Percentiles rank a stretch among this genome's conserved stretches.
Evolutionary conservation across 2,888 invertebrate species (phyloP).

Genomic region (Papilio protenor): DNA sequence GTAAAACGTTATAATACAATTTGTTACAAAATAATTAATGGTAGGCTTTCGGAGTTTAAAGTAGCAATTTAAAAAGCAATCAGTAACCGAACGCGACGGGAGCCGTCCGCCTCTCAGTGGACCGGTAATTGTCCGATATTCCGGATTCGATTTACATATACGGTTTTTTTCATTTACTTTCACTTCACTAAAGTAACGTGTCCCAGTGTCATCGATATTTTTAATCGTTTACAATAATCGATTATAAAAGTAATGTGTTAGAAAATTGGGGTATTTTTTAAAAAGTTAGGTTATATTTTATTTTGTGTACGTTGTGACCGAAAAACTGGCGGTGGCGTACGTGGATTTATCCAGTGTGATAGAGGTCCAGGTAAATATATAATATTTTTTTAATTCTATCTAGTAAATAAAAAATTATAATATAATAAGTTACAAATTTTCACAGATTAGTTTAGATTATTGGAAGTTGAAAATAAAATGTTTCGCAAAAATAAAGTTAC

Average conservation of each 20-base stretch:
- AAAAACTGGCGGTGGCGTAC: constrained; percentile 88
- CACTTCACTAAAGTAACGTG: constrained; percentile 50
- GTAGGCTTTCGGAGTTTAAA: constrained; percentile 42
- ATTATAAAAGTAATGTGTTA: constrained; percentile 26
- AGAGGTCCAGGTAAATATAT: constrained; percentile 87
- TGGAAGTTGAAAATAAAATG: too few relatives aligned
- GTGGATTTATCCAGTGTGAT: constrained; percentile 90
- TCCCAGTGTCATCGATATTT: constrained; percentile 33
- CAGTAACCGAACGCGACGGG: constrained; percentile 69
- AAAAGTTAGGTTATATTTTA: constrained; percentile 34
- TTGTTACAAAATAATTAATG: constrained; percentile 37
- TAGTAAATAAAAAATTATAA: neutral
- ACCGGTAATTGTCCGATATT: constrained; percentile 73
- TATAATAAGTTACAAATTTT: neutral
- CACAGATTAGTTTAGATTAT: too few relatives aligned
- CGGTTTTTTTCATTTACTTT: constrained; percentile 65
- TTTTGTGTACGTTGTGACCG: constrained; percentile 61
- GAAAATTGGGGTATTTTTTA: constrained; percentile 22
- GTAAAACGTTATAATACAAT: constrained; percentile 35
- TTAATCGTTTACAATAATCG: constrained; percentile 17
- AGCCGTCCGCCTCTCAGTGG: constrained; percentile 75
- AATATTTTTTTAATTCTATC: neutral
- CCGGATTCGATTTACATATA: constrained; percentile 69
- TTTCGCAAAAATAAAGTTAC: too few relatives aligned
- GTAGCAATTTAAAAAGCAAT: constrained; percentile 78